Evolutionary conservation across 2,797 vertebrate species (phyloP), one percentile per base, ranked within the genome.

Genomic region (Gallinago solitaria): DNA sequence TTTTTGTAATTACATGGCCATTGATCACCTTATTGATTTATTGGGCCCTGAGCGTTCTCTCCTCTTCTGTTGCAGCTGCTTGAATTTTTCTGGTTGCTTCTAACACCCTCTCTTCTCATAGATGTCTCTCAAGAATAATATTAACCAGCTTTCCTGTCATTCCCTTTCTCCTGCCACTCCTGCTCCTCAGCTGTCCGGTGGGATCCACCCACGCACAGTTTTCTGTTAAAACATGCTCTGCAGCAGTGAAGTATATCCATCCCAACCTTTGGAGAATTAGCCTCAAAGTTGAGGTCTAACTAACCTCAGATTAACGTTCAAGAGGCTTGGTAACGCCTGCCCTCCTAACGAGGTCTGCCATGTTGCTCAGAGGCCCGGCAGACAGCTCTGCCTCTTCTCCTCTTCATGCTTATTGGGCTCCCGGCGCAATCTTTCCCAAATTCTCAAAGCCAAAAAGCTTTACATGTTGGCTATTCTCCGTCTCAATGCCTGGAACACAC

Each of bases 21-120:
- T 83, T 84, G 70, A 94, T 90, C 70, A 68, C 19, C 13, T 84
- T 84, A 82, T 64, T 65, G 79, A 94, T 86, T 93, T 89, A 82
- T 39, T 70, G 2, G 20, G 39, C 61, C 47, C 30, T 24, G 20
- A 60, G 65, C 28, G 45, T 71, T 83, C 35, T 60, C 33, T 59
- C 28, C 47, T 78, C 16, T 67, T 56, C 32, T 76, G 41, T 60
- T 81, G 75, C 75, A 73, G 61, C 39, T 77, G 69, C 65, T 74
- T 60, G 45, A 73, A 81, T 60, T 84, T 48, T 74, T 60, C 69
- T 63, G 39, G 54, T 63, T 78, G 74, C 28, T 60, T 63, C 68
- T 50, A 76, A 75, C 43, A 43, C 18, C 32, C 11, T 63, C 35
- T 77, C 43, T 91, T 67, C 54, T 91, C 30, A n/a, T 5, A 64